Percentiles rank a stretch among this genome's conserved stretches.
phyloP scores from a whole-genome alignment of 1,140 invertebrate species.

The Drosophila sp. region DNA sequence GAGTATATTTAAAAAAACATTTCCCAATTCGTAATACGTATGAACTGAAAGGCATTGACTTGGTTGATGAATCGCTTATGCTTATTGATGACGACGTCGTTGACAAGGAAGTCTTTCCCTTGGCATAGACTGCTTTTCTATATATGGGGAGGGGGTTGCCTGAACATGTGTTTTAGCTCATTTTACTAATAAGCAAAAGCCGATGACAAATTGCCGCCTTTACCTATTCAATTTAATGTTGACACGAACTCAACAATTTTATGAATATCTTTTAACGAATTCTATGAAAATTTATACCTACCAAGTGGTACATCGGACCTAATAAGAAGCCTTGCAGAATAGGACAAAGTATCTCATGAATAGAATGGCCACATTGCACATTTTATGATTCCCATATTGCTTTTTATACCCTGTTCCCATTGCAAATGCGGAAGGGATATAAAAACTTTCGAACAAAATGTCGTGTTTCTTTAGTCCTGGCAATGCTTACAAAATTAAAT shows the following conservation, averaged over 20 bases:
- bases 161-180: conserved; percentile 76
- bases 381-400: neutral
- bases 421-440: neutral
- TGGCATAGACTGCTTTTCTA: neutral
- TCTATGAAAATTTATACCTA: neutral
- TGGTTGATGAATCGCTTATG: conserved; percentile 60
- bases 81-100: conserved; percentile 59
- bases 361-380: neutral
- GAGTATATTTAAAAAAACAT: conserved; percentile 9
- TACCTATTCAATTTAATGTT: conserved; percentile 59
- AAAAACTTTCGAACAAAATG: too few species aligned
- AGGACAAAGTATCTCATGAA: neutral
- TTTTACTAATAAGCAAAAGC: conserved; percentile 79
- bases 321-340: too few species aligned
- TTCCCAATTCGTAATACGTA: conserved; percentile 6
- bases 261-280: neutral
- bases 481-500: too few species aligned
- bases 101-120: conserved; percentile 13
- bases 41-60: neutral
- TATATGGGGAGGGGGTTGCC: conserved; percentile 11
- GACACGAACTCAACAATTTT: conserved; percentile 38
- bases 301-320: neutral
- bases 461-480: too few species aligned
- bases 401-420: neutral
- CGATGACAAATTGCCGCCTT: conserved; percentile 70